Evolutionary conservation across 2,797 vertebrate species (phyloP), one percentile per base, ranked within the genome.

Genomic region (Coilia nasus): DNA sequence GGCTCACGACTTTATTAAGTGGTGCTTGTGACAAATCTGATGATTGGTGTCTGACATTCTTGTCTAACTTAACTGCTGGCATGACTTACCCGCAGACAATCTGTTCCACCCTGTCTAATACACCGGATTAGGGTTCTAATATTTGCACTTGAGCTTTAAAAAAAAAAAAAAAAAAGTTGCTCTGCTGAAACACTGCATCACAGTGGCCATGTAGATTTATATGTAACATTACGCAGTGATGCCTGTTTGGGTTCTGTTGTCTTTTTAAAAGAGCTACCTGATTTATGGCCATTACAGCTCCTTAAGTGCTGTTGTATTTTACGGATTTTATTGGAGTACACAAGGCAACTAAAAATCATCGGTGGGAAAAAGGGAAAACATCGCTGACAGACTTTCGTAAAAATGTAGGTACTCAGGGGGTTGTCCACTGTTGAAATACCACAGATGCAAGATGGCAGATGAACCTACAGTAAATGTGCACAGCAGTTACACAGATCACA

Each of bases 41-140:
- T 86, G 82, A 88, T 85, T 87, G 84, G 81, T 86, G 86, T 83
- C 84, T 89, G 84, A 86, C 82, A 85, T 81, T 17, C 46, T 78
- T 78, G n/a, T 86, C 78, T 64, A 86, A 60, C 84, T 81, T 50
- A 81, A 82, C 83, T 87, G 83, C 87, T 92, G 87, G 83, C 90
- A 88, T 88, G 88, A 93, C 91, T 89, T 91, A 84, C 86, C 85
- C 85, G 87, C 91, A 91, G 90, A 90, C 87, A 47, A 83, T 78
- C 87, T 83, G 82, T 86, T 89, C 93, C 92, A 92, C 92, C 92
- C 91, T 91, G 87, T 84, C 56, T 91, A 87, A 92, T 91, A 87
- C 89, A 84, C 19, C 75, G 82, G 87, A 90, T 83, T 85, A 83
- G 88, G 67, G 83, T 83, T 85, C 60, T 88, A 80, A 90, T 89